Percentiles rank a stretch among this genome's conserved stretches.
These are phyloP conservation scores for Heliconius cydno DNA, from an alignment of 2,888 invertebrate genomes.

Conservation along the genomic window DNA sequence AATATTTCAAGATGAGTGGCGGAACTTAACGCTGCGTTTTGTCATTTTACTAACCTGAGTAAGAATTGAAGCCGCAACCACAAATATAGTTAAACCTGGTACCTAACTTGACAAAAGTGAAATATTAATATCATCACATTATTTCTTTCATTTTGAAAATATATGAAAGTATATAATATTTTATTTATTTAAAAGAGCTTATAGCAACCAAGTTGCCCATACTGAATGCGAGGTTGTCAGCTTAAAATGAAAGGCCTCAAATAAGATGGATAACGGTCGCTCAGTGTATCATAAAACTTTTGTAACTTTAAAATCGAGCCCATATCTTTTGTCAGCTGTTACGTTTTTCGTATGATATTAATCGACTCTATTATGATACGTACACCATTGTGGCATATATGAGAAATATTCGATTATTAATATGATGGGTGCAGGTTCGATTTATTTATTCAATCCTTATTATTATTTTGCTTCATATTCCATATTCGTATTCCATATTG, in stretches of 20 bases:
- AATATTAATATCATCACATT: background rate
- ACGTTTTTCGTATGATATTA: background rate
- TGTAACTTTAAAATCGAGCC: conserved; percentile 17
- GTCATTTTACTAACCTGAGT: too few relatives aligned
- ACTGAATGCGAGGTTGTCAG: conserved; percentile 10
- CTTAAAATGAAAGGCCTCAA: conserved; percentile 22
- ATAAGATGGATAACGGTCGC: conserved; percentile 26
- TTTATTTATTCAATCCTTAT: too few relatives aligned
- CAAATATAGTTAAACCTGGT: too few relatives aligned
- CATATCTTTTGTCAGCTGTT: conserved; percentile 1
- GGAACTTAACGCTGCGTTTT: too few relatives aligned
- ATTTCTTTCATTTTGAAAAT: too few relatives aligned
- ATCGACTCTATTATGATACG: background rate
- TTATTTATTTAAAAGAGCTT: background rate
- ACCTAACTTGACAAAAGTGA: background rate
- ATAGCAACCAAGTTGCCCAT: conserved; percentile 10
- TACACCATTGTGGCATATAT: background rate
- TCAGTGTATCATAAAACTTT: background rate
- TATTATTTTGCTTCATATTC: too few relatives aligned
- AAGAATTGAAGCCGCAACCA: too few relatives aligned
- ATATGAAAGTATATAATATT: background rate
- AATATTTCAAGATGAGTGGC: too few relatives aligned
- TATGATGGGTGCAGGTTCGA: too few relatives aligned
- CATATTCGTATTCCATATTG: too few relatives aligned
- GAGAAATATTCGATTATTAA: background rate